Evolutionary conservation across 2,888 invertebrate genomes (phyloP).

Genomic region (Phorcus lineatus): DNA sequence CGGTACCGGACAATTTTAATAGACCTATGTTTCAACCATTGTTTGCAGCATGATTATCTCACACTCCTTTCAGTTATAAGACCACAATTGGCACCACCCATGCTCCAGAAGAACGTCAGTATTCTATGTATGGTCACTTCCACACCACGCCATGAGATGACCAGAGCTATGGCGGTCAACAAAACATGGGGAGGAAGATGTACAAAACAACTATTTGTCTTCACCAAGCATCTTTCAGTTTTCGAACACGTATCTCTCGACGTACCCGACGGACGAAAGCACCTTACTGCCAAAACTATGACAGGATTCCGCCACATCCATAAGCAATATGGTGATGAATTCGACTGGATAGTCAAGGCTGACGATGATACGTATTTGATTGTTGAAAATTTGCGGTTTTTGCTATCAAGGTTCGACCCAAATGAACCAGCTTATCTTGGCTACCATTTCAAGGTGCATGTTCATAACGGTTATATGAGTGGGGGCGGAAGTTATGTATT

Average conservation of each 20-base stretch:
- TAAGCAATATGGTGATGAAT: slow-evolving; percentile 84
- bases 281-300: slow-evolving; percentile 97
- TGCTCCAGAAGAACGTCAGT: slow-evolving; percentile 84
- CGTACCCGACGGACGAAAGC: slow-evolving; percentile 89
- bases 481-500: slow-evolving; percentile 84
- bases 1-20: too few relatives aligned
- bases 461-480: slow-evolving; percentile 76
- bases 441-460: slow-evolving; percentile 61
- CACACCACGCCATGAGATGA: slow-evolving; percentile 88
- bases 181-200: slow-evolving; percentile 94
- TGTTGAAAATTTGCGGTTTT: slow-evolving; percentile 93
- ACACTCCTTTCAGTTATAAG: too few relatives aligned
- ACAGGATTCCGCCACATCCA: slow-evolving; percentile 91
- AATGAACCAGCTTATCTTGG: slow-evolving; percentile 87
- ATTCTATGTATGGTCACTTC: slow-evolving; percentile 98
- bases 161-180: slow-evolving; percentile 91
- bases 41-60: too few relatives aligned
- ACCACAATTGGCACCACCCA: too few relatives aligned
- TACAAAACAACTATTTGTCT: slow-evolving; percentile 75
- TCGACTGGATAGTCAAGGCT: slow-evolving; percentile 97
- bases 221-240: slow-evolving; percentile 79
- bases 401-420: slow-evolving; percentile 86
- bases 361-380: slow-evolving; percentile 98
- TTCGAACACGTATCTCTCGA: slow-evolving; percentile 87
- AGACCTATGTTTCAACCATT: too few relatives aligned